Percentiles rank a stretch among this genome's conserved stretches.
Evolutionary conservation across 1,140 invertebrate species (phyloP).

Genomic region (Cydia fagiglandana): DNA sequence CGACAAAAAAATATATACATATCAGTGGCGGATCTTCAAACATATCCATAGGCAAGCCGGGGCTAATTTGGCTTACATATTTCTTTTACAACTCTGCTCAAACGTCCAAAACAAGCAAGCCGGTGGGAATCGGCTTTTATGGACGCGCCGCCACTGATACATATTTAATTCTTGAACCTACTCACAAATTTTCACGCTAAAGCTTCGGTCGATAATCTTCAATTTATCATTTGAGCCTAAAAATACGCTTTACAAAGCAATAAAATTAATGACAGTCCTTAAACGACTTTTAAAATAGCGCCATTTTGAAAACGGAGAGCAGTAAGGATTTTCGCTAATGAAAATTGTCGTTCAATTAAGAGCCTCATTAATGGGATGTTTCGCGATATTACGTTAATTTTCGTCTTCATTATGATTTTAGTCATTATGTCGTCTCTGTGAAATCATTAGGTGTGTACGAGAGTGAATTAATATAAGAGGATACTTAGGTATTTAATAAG

Average conservation of each 20-base stretch:
- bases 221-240: too few species aligned
- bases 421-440: not conserved
- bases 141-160: too few species aligned
- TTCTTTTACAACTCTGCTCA: too few species aligned
- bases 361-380: slow-evolving; percentile 26
- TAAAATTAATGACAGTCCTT: not conserved
- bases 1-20: too few species aligned
- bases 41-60: too few species aligned
- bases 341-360: slow-evolving; percentile 42
- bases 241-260: not conserved
- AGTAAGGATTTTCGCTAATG: not conserved
- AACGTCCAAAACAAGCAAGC: too few species aligned
- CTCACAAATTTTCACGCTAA: too few species aligned
- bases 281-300: not conserved
- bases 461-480: not conserved
- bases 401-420: slow-evolving; percentile 9
- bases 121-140: too few species aligned
- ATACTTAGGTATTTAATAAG: slow-evolving; percentile 2
- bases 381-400: slow-evolving; percentile 33
- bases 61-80: too few species aligned
- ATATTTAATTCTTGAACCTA: too few species aligned
- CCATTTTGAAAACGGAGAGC: not conserved
- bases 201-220: too few species aligned
- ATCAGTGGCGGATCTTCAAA: too few species aligned
- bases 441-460: slow-evolving; percentile 13